Base-by-base conservation (phyloP, 2,888 invertebrate species). In the Pachydiplax longipennis region DNA sequence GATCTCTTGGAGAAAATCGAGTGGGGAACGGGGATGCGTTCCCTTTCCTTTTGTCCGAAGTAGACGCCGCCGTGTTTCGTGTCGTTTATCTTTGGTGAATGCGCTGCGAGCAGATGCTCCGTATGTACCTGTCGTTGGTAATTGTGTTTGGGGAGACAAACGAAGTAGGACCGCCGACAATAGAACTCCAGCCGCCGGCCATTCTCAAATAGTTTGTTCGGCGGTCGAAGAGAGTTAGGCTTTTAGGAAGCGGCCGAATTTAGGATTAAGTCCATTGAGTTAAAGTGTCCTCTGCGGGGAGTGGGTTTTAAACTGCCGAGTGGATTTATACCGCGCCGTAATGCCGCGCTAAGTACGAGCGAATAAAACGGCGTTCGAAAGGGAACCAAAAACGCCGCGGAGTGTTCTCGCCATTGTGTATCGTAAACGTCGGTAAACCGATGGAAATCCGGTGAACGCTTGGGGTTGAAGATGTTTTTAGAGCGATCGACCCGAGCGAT, bases 101-200 rank as follows among this genome's bases (percentile, higher is more conserved):
- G 37, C 22, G 83, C 83, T 31, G 35, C 58, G 83, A 58, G 10
- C 83, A 48, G 58, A 58, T 58, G 83, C 35, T 22, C 35, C n/a
- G n/a, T n/a, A n/a, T n/a, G n/a, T n/a, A n/a, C n/a, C 58, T 83
- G 83, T 44, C 83, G 22, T 31, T 58, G 83, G 83, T 83, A 83
- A 83, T 83, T 83, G 83, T 53, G 83, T 58, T 83, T 58, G n/a
- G 18, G 25, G 82, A 53, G 83, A 18, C 18, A 25, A 25, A 53
- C 25, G 31, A 53, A 53, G 82, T 31, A 83, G 82, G 35, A 25
- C 12, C 25, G 12, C 53, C 31, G 13, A 83, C 83, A 58, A 58
- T 58, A 83, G 83, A 22, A 40, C 18, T 13, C 53, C 15, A n/a
- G 35, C 22, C 53, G 83, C 58, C 22, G 35, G 58, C 58, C 22